Evolutionary conservation across 2,888 invertebrate genomes (phyloP), one percentile per base, ranked within the genome.

Genomic region (Margaritifera margaritifera): DNA sequence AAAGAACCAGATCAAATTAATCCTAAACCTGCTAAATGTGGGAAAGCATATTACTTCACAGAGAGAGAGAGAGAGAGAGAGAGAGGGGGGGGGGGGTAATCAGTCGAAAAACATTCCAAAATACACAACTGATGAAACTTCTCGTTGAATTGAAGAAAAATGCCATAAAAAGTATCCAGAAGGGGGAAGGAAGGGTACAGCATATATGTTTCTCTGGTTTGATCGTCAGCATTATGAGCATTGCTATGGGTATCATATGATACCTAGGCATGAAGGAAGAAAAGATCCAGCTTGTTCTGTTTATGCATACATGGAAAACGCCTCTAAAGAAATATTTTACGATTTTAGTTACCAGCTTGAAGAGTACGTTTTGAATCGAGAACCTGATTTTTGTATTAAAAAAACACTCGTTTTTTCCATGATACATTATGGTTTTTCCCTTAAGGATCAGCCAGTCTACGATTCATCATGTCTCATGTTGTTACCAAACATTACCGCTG

Each of bases 301-400:
- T 20, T 66, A 66, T 51, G 42, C 62, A 15, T 55, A 61, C 52
- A 22, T 58, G 20, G 62, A 67, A 57, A 56, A n/a, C 20, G 53
- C 62, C 24, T 57, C 67, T 20, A 18, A 55, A 22, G 66, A 57
- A 51, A 62, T 64, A 20, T 67, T 67, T 31, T 58, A 67, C 62
- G 67, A 67, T 31, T 67, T 67, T 62, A 59, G 62, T 50, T 67
- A 56, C 52, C 59, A 67, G 25, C 56, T 67, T 11, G 59, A 67
- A 19, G 67, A 67, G 54, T 67, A 67, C 25, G 62, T 62, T 62
- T 62, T 67, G 27, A 67, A 67, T 31, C 25, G 62, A 55, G 67
- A 67, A 57, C 27, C 5, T 59, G 67, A 25, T 6, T 67, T 53
- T 62, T 62, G 50, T n/a, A n/a, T n/a, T n/a, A n/a, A 20, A 54